Evolutionary conservation across 2,113 vertebrate species (phyloP).

Genomic region (Paracyprichromis sp.): DNA sequence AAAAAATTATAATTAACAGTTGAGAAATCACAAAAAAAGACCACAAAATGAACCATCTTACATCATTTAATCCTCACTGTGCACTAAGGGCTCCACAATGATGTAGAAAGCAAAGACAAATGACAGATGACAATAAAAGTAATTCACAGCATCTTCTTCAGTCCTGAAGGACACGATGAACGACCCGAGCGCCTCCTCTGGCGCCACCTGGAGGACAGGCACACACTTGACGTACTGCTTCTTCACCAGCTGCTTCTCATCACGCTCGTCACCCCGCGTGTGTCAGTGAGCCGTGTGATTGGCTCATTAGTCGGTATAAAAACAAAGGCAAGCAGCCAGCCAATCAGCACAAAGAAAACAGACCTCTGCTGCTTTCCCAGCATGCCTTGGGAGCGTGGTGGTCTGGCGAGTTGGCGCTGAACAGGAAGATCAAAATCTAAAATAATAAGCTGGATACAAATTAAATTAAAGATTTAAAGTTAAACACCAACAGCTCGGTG

Average conservation of each 20-base stretch:
- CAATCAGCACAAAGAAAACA: not conserved
- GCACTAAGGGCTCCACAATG: accelerated
- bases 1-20: not conserved
- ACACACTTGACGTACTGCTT: not conserved
- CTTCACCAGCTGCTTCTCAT: not conserved
- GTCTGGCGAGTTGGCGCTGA: accelerated
- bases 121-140: not conserved
- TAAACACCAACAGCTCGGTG: not conserved
- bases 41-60: not conserved
- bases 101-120: not conserved
- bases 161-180: not conserved
- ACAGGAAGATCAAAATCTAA: not conserved
- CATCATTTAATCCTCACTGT: not conserved
- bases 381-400: not conserved
- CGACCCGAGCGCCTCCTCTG: accelerated
- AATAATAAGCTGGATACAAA: not conserved
- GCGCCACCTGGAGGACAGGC: not conserved
- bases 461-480: not conserved
- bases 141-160: not conserved
- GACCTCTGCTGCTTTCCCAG: not conserved
- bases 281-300: not conserved
- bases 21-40: not conserved
- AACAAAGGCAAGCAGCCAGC: not conserved
- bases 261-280: not conserved
- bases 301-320: not conserved